Base-by-base conservation (phyloP, 2,888 invertebrate species). In the Lepas anatifera region DNA sequence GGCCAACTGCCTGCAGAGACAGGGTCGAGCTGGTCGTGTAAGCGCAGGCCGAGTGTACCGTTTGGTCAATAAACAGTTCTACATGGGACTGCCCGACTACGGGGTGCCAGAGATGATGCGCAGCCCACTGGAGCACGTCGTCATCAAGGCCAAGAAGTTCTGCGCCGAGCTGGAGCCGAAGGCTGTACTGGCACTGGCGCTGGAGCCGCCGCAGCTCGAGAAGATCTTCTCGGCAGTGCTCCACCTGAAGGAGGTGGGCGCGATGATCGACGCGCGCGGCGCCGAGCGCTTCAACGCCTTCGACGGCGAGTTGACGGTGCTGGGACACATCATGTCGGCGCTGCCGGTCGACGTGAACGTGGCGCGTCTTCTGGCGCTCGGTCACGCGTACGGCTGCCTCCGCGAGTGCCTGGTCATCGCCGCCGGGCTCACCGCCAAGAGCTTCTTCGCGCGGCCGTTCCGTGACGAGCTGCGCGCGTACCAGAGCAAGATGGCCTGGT, bases 11-110 rank as follows among this genome's bases (percentile, higher is more conserved):
- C 87, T 86, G 39, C 97, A 97, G 81, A 85, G 97, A 70, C 86
- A 89, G 64, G 97, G 97, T 2, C 87, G 97, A 72, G 91, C 92
- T 69, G 97, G 97, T 1, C 86, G 97, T 75, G 89, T 95, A 11
- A 84, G 89, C 70, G 88, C 76, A 95, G 83, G 50, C n/a, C 83
- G 92, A 75, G 92, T 94, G 7, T 97, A 93, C 80, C 83, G 95
- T 69, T 83, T 95, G 73, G 86, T 95, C 0, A 81, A 85, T 0
- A 82, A 84, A 73, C 76, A 78, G 37, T 89, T 90, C 77, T 94
- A 88, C 72, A 68, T 74, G 25, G 64, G 67, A 52, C 67, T 74
- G n/a, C 35, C 64, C 13, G 32, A 69, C n/a, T 71, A 71, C 69
- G 37, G 85, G 27, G 74, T 79, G 0, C 92, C 93, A 0, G 92